A percentile compares a stretch with the other conserved stretches of the same genome.
phyloP scores from a whole-genome alignment of 2,113 vertebrate species.

The Aleadryas rufinucha region DNA sequence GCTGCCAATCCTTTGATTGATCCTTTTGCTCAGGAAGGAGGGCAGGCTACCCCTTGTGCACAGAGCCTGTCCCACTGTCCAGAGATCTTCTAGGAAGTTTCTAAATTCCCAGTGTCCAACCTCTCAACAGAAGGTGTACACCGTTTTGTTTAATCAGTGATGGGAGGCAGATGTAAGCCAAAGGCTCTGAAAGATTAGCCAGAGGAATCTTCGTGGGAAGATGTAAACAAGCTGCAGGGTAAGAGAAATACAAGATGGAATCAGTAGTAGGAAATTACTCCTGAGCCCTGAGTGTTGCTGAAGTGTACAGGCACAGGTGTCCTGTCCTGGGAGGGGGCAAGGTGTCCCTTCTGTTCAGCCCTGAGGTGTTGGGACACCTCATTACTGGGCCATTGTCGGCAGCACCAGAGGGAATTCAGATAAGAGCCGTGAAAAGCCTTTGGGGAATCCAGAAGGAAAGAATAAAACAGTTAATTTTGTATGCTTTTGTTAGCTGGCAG shows the following conservation, averaged over 20 bases:
- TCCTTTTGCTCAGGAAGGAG: slow-evolving; percentile 10
- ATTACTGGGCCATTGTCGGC: neutral
- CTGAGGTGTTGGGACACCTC: neutral
- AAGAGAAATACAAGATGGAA: neutral
- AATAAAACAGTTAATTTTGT: neutral
- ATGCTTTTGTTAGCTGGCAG: neutral
- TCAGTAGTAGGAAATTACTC: neutral
- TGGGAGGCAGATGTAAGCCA: neutral
- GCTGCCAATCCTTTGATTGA: neutral
- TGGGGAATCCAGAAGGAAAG: neutral
- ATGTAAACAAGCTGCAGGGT: neutral
- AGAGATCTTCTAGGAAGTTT: neutral
- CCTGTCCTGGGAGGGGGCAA: neutral
- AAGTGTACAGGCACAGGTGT: neutral
- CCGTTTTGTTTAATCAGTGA: neutral
- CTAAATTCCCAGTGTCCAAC: neutral
- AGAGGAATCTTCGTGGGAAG: neutral
- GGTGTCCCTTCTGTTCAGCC: neutral
- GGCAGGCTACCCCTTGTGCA: neutral
- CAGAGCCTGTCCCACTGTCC: neutral
- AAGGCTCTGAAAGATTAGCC: neutral
- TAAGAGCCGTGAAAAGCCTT: neutral
- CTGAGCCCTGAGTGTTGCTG: neutral
- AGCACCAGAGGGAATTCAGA: neutral
- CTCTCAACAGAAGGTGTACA: neutral